Evolutionary conservation across 2,888 invertebrate genomes (phyloP), one percentile per base, ranked within the genome.

Genomic region (Lasioglossum morio): DNA sequence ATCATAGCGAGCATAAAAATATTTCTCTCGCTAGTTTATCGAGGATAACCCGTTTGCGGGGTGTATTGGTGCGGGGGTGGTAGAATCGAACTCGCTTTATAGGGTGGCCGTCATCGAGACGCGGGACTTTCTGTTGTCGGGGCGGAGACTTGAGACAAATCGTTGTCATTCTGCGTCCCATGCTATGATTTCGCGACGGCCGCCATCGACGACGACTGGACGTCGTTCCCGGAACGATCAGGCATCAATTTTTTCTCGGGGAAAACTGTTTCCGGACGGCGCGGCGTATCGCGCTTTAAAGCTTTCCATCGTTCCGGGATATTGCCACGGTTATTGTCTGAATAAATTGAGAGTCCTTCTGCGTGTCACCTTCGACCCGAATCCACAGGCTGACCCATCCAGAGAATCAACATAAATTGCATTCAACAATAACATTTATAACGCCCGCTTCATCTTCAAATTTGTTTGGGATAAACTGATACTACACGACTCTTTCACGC

Each of bases 141-240:
- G 81, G 63, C 74, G 74, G 72, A 72, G 73, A 46, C 63, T 82
- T 72, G 63, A 87, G 84, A 87, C 87, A 85, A 85, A 88, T 88
- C 76, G 80, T 78, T 78, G 82, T 79, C 82, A 79, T 88, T 88
- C 48, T 77, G 53, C 69, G 70, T 46, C 72, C 79, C 60, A 57
- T 19, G 75, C 75, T 82, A 80, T 86, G 82, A 86, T 83, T 85
- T 79, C 53, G 74, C 78, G 72, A 81, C 81, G 76, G 75, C 43
- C 66, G 69, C 60, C 77, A 46, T 46, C 46, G 46, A 46, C 46
- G 1, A 46, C 46, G 77, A 82, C 77, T 79, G 81, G 73, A 82
- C 82, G 78, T 53, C 83, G 57, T 86, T 80, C 53, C 12, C 23
- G 43, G 69, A 87, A 87, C 80, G 87, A 57, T 66, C 60, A n/a